Evolutionary conservation across 2,888 invertebrate species (phyloP).

Genomic region (Cantharis nigra): DNA sequence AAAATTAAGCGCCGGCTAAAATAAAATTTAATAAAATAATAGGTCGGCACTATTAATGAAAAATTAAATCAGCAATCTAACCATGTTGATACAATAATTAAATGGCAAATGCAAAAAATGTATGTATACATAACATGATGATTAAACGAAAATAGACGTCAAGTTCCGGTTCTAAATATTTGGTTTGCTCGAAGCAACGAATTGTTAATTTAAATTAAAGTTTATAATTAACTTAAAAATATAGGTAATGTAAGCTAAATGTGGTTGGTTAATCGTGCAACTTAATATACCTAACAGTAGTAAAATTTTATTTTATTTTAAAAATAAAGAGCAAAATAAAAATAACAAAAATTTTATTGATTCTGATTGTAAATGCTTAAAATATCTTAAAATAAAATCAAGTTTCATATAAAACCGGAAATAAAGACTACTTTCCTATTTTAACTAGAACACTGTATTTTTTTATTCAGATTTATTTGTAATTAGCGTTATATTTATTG

Average conservation of each 20-base stretch:
- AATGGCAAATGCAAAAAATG: not conserved
- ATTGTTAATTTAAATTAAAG: constrained; percentile 5
- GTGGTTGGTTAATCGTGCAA: not conserved
- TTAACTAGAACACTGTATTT: not conserved
- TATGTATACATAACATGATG: not conserved
- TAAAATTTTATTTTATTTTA: not conserved
- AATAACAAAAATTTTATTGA: not conserved
- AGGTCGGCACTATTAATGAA: not conserved
- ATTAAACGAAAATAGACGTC: not conserved
- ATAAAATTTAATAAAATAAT: not conserved
- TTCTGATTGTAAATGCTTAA: not conserved
- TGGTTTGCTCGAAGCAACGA: not conserved
- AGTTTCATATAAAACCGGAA: not conserved
- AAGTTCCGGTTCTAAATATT: constrained; percentile 4
- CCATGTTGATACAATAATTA: not conserved
- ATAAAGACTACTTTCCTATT: not conserved
- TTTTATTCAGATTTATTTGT: not conserved
- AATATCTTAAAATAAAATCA: not conserved
- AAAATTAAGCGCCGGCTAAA: not conserved
- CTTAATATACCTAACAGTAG: not conserved
- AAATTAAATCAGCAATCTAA: not conserved
- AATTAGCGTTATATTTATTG: not conserved
- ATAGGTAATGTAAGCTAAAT: not conserved
- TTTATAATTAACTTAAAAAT: constrained; percentile 1
- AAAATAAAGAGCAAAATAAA: not conserved